Conservation (phyloP, 2,888 invertebrate species). For the Chalcis sispes region DNA sequence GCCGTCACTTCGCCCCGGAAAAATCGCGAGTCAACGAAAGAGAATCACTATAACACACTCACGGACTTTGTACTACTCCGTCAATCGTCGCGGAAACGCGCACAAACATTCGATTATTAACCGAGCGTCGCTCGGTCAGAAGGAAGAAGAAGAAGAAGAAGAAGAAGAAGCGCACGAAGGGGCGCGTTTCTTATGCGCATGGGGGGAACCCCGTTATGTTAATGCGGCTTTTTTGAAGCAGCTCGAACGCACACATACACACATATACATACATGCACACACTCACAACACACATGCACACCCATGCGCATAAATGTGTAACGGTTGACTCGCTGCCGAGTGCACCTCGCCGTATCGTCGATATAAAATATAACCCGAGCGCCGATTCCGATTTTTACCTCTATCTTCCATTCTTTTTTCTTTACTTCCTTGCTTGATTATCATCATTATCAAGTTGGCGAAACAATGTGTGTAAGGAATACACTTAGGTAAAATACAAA, state of each 20-base stretch:
- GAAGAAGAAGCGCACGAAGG: not conserved
- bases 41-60: too few species aligned
- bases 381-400: slow-evolving; percentile 36
- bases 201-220: slow-evolving; percentile 70
- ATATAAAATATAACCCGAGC: too few species aligned
- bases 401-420: slow-evolving; percentile 24
- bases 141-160: not conserved
- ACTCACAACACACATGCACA: too few species aligned
- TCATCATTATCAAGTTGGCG: slow-evolving; percentile 36
- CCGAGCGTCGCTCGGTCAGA: not conserved
- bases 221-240: slow-evolving; percentile 70
- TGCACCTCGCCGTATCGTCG: slow-evolving; percentile 66
- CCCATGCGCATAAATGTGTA: too few species aligned
- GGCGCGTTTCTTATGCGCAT: not conserved
- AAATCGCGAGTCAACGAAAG: too few species aligned
- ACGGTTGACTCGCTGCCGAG: slow-evolving; percentile 72
- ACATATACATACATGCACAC: slow-evolving; percentile 64
- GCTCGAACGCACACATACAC: slow-evolving; percentile 58
- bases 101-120: too few species aligned
- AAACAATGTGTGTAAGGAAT: slow-evolving; percentile 12
- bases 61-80: too few species aligned
- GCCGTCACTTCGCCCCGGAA: too few species aligned
- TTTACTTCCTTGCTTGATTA: slow-evolving; percentile 22
- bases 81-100: too few species aligned
- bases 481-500: too few species aligned